Conservation (phyloP, 2,797 vertebrate genomes). For the Pipistrellus nathusii region DNA sequence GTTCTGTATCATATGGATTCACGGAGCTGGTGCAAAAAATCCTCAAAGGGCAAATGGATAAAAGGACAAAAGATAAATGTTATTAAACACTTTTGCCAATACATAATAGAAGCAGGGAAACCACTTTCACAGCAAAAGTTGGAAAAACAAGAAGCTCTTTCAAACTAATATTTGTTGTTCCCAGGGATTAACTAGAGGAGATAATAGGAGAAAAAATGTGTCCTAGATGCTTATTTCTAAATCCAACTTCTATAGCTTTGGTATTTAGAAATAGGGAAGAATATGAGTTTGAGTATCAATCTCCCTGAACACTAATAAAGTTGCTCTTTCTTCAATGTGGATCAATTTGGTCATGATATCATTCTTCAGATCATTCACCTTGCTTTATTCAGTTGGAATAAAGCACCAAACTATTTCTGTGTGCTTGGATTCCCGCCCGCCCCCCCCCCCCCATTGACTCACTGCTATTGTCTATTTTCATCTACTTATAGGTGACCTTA, state of each 20-base stretch:
- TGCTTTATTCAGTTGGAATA: not conserved
- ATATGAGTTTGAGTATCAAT: slow-evolving; percentile 3
- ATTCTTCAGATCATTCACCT: not conserved
- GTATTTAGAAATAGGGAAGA: not conserved
- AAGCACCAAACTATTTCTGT: not conserved
- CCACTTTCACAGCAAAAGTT: not conserved
- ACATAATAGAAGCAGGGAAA: slow-evolving; percentile 38
- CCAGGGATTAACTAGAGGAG: not conserved
- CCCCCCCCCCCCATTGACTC: not conserved
- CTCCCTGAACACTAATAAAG: slow-evolving; percentile 10
- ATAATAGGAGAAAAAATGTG: not conserved
- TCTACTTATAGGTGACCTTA: not conserved
- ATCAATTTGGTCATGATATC: slow-evolving; percentile 35
- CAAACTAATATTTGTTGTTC: not conserved
- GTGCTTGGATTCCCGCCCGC: not conserved
- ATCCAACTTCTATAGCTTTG: not conserved
- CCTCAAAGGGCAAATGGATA: slow-evolving; percentile 66
- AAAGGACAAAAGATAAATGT: slow-evolving; percentile 67
- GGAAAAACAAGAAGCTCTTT: slow-evolving; percentile 24
- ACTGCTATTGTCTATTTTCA: not conserved
- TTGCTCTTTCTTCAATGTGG: slow-evolving; percentile 16
- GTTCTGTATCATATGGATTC: not conserved
- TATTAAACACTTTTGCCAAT: slow-evolving; percentile 60
- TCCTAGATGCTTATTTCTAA: slow-evolving; percentile 3
- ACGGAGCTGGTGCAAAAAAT: not conserved